A percentile compares a stretch with the other conserved stretches of the same genome.
phyloP scores from a whole-genome alignment of 1,140 invertebrate genomes.

The Gonatopus flavifemur region DNA sequence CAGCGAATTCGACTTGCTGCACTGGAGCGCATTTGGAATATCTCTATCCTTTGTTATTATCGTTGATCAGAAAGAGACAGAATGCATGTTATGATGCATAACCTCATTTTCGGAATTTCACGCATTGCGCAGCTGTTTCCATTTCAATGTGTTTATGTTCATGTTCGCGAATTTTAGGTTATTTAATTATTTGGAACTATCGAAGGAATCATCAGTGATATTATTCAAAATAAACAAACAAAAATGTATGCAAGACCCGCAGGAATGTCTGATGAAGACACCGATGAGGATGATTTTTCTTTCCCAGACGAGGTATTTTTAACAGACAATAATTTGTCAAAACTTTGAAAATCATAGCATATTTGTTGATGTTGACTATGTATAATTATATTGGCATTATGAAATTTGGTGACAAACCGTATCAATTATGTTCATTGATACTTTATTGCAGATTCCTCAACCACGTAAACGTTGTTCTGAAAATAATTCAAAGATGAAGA shows the following conservation, averaged over 20 bases:
- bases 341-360: neutral
- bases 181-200: no score
- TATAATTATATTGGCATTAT: neutral
- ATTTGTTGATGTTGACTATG: neutral
- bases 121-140: no score
- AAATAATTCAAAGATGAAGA: neutral
- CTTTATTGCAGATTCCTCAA: neutral
- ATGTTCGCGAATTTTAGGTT: no score
- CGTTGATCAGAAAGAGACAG: no score
- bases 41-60: no score
- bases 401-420: neutral
- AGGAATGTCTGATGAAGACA: slow-evolving; percentile 22
- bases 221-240: no score
- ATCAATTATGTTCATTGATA: neutral
- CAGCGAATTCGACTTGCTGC: no score
- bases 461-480: neutral
- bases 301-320: slow-evolving; percentile 10
- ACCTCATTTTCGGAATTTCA: no score
- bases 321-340: neutral
- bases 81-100: no score
- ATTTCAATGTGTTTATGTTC: no score
- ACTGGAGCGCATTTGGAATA: no score
- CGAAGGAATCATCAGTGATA: no score
- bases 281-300: slow-evolving; percentile 18
- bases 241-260: slow-evolving; percentile 15